Base-by-base conservation (phyloP, 2,797 vertebrate species). In the Melanotaenia pygmaea region DNA sequence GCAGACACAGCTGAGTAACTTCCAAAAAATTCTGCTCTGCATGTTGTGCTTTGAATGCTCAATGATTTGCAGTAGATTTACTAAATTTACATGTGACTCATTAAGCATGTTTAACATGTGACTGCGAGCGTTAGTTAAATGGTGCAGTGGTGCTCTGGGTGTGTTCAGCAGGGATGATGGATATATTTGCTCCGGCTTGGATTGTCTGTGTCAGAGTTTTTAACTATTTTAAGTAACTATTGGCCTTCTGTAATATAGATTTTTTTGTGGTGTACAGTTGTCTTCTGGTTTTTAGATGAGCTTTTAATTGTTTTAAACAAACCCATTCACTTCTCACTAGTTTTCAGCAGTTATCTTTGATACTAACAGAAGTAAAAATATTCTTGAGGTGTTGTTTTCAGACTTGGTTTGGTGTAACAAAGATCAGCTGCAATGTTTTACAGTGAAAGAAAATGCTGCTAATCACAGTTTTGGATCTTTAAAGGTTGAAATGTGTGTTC, bases 1-100 rank as follows among this genome's bases (percentile, higher is more conserved):
- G 45, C 32, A 54, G 69, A 70, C 22, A 67, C 56, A 66, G 4
- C 50, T 4, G 3, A 62, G 67, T 59, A 10, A 50, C 53, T 50
- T 5, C 58, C 43, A 51, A 4, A 51, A 51, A 24, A 28, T 18
- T 62, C 13, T 76, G 20, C 20, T 67, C n/a, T 74, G 80, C 68
- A 62, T 2, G 12, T 30, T 22, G 30, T 4, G 28, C 57, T 81
- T 60, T 74, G 70, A 53, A 56, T 79, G 70, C 58, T 70, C 18
- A n/a, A 64, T 56, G 30, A 64, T 74, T 59, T 76, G 50, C 61
- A 2, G 30, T 70, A 34, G 8, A 54, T 26, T 30, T 47, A 2
- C 35, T 70, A 34, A 6, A 54, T 26, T 30, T 47, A 59, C 34
- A 59, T 20, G 45, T 6, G 57, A 65, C 24, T 59, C 38, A 14